Conservation (phyloP, 2,113 vertebrate genomes). For the Rhinichthys klamathensis region DNA sequence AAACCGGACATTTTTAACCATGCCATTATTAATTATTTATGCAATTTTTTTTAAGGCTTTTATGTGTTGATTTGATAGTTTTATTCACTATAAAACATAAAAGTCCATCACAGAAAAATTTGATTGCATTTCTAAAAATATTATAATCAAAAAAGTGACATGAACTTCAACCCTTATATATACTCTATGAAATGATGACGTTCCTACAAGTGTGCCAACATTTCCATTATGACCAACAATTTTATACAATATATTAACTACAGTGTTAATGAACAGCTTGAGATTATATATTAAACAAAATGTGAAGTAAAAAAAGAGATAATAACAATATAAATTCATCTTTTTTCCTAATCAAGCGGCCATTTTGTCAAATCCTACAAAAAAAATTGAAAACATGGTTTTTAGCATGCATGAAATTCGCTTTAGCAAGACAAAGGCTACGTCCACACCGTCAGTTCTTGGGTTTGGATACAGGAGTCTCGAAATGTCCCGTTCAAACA, state of each 20-base stretch:
- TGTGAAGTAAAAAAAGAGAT: background rate
- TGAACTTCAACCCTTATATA: background rate
- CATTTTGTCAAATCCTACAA: background rate
- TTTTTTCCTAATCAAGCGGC: too few species aligned
- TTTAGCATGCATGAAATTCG: background rate
- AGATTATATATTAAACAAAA: background rate
- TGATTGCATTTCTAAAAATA: background rate
- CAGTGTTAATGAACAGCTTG: background rate
- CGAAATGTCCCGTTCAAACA: too few species aligned
- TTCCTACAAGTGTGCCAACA: background rate
- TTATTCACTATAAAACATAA: background rate
- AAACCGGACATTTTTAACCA: background rate
- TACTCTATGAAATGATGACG: background rate
- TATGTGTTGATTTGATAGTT: background rate
- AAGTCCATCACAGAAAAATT: background rate
- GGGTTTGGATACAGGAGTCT: too few species aligned
- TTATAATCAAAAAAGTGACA: background rate
- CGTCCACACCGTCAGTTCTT: too few species aligned
- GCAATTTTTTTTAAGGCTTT: background rate
- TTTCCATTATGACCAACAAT: background rate
- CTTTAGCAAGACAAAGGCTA: background rate
- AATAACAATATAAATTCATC: too few species aligned
- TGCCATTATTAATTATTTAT: background rate
- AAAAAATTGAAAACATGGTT: background rate
- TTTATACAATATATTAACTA: too few species aligned